Base-by-base conservation (phyloP, 2,888 invertebrate species). In the Cheilosia urbana region DNA sequence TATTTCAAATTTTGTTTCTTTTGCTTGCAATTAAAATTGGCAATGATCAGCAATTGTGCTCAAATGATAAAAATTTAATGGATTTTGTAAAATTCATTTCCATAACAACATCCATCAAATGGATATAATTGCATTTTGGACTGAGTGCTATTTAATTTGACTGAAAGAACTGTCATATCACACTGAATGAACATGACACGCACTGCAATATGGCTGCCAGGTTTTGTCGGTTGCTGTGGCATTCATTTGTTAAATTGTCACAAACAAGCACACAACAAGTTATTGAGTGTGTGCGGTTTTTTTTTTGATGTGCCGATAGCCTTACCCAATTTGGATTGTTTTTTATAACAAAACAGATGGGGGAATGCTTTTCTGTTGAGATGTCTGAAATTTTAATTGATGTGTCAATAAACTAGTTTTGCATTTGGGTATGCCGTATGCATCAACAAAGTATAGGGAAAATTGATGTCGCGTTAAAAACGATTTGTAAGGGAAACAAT, bases 321-420 rank as follows among this genome's bases (percentile, higher is more conserved):
- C 55, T 82, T 77, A 82, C 66, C 65, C 60, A 69, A 65, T 76
- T 71, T 58, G 76, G 76, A 55, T 49, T 37, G 9, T 37, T 69
- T 53, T 42, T 63, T 69, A 55, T 68, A 79, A 79, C 58, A 51
- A 63, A 68, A 75, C 69, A 65, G 69, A 65, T 51, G 69, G 75
- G 42, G 42, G 30, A 27, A 4, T 30, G 15, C 6, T 40, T 60
- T 7, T 21, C 19, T 37, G 40, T 3, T n/a, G n/a, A n/a, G 30
- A 3, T 68, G 17, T 17, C 13, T 27, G 19, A 19, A 42, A 65
- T 79, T 72, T 79, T 72, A 79, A 72, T 79, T 79, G 72, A 51
- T 49, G 17, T 79, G 79, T 72, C 79, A 79, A 58, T 72, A 42
- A 42, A 71, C 58, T 24, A 47, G 65, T 13, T 51, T n/a, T 17